Base-by-base conservation (phyloP, 1,140 invertebrate species). In the Ptiloglossa arizonensis region DNA sequence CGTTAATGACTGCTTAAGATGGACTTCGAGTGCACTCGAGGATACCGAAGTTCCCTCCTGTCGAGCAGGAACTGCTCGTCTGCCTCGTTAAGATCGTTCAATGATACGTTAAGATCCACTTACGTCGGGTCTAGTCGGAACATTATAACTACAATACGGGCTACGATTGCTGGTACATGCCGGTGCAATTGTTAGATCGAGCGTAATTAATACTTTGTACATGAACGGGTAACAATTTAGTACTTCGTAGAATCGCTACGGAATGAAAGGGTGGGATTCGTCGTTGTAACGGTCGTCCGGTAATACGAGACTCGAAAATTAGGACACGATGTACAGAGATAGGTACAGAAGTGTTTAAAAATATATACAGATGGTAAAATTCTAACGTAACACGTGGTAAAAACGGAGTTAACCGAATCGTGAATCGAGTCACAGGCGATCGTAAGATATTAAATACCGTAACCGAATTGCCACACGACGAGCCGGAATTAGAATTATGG, bases 81-180 rank as follows among this genome's bases (percentile, higher is more conserved):
- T 57, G 62, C 69, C 82, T 83, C 81, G 81, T 82, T 83, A 83
- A 78, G 79, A 77, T 82, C 80, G 74, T 79, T 79, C 74, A 71
- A 82, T 81, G 81, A 79, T 83, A 83, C 79, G 77, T 63, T 50
- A 68, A 68, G 66, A 75, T 72, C 81, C 74, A 82, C 80, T 78
- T 82, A 76, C 59, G 74, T 44, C 60, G 66, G 56, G 52, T 63
- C 74, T 69, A 41, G 54, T 38, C 64, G 44, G 60, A 50, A 78
- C 48, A 35, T 73, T 60, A 50, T 60, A 77, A 69, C 80, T 69
- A 70, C 81, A 56, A 68, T 77, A 82, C 62, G 62, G 27, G 52
- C 29, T 22, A 44, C 48, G 41, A 82, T 68, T 75, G 52, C 63
- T 57, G 41, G 35, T 57, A 54, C 52, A 41, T 73, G 19, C 60